Percentiles rank a stretch among this genome's conserved stretches.
phyloP scores from a whole-genome alignment of 1,140 invertebrate species.

The Euglossa dilemma region DNA sequence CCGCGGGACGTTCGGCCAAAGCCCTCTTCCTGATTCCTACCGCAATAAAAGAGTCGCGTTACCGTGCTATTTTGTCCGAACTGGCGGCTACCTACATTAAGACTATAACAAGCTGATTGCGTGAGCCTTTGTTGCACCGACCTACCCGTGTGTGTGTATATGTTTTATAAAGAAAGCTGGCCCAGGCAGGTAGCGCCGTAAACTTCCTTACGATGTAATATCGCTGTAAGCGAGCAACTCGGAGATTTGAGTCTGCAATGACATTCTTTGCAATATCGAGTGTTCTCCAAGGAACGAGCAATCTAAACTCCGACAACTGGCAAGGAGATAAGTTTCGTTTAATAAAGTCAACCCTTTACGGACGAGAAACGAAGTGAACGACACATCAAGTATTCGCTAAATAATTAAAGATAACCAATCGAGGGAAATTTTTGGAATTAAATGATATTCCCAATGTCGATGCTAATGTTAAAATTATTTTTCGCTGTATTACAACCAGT shows the following conservation, averaged over 20 bases:
- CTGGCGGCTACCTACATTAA: conserved; percentile 47
- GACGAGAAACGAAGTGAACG: too few species aligned
- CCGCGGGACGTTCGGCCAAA: conserved; percentile 61
- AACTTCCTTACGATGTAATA: background rate
- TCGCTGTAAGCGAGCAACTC: background rate
- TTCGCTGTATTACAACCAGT: too few species aligned
- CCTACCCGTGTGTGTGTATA: background rate
- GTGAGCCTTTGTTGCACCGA: conserved; percentile 22
- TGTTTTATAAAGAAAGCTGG: conserved; percentile 7
- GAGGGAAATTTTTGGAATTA: too few species aligned
- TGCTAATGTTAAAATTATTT: too few species aligned
- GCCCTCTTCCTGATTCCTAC: conserved; percentile 61
- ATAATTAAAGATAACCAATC: too few species aligned
- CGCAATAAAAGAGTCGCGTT: conserved; percentile 65
- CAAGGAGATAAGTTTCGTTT: background rate
- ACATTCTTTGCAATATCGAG: background rate
- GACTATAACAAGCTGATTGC: conserved; percentile 54
- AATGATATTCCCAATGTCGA: too few species aligned
- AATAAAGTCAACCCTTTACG: too few species aligned
- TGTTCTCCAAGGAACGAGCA: background rate
- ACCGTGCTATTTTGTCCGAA: conserved; percentile 56
- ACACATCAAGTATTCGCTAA: too few species aligned
- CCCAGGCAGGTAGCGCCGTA: background rate
- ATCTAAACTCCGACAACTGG: background rate
- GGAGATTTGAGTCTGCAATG: background rate